Base-by-base conservation (phyloP, 1,140 invertebrate genomes). In the Bombus breviceps region DNA sequence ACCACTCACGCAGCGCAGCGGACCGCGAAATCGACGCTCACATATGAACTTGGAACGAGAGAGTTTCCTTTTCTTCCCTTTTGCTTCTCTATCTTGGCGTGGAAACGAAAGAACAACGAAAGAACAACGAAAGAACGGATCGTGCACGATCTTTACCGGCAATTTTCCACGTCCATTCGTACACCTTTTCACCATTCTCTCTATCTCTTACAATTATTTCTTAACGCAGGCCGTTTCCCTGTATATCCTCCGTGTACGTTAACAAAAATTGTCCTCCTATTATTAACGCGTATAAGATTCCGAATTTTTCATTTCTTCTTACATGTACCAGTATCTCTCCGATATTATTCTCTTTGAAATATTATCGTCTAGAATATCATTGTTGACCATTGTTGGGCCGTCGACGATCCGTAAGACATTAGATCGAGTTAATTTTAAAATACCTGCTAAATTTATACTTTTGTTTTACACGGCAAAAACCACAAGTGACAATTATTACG, bases 1-100 rank as follows among this genome's bases (percentile, higher is more conserved):
- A 89, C 92, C 94, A 95, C 94, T 95, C 95, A 95, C 93, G 92
- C 91, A 93, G 92, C 87, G 92, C 94, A 95, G 93, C 94, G 92
- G 92, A 95, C 93, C 95, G 94, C 93, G 94, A 95, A 95, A 95
- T 95, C 95, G 94, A 95, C 93, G 94, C 94, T 95, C 94, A 95
- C 94, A 95, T 95, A 94, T 95, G 95, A 94, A 94, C 92, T 91
- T 91, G 84, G 91, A 93, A 92, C 91, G 89, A 59, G 83, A 90
- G 72, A 86, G 71, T 80, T 80, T 78, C 77, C 81, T 85, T 43
- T 68, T 73, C 39, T 73, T 85, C 68, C 47, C 71, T 73, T 87
- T 74, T 83, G 68, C 53, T 86, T 86, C 77, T 90, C 81, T 86
- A 73, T 81, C 81, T 43, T 73, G 78, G 79, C 89, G 87, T 78